phyloP scores from a whole-genome alignment of 1,140 invertebrate species.

The Drosophila nasuta region DNA sequence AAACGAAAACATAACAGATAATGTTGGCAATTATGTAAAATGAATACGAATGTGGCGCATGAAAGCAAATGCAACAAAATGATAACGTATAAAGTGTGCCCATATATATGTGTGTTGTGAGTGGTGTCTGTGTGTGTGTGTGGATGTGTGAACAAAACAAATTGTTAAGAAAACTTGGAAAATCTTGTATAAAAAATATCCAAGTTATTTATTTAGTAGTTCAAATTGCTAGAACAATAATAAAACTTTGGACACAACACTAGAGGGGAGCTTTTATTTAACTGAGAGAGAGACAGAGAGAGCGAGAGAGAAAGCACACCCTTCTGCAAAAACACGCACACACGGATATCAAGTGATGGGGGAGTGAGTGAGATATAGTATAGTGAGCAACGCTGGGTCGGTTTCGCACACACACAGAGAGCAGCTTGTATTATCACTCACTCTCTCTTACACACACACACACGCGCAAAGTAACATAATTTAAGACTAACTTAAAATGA shows the following conservation, averaged over 20 bases:
- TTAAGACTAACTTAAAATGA: slow-evolving; percentile 70
- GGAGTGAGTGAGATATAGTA: slow-evolving; percentile 12
- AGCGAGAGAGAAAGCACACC: slow-evolving; percentile 48
- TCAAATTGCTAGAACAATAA: slow-evolving; percentile 38
- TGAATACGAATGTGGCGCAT: slow-evolving; percentile 30
- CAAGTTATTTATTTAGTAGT: slow-evolving; percentile 36
- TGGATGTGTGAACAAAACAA: slow-evolving; percentile 43
- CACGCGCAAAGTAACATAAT: slow-evolving; percentile 48
- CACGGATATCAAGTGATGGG: slow-evolving; percentile 30
- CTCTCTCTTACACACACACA: slow-evolving; percentile 42
- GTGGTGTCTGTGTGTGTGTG: slow-evolving; percentile 19
- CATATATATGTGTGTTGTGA: slow-evolving; percentile 15
- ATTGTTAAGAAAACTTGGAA: slow-evolving; percentile 38
- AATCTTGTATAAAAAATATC: slow-evolving; percentile 28
- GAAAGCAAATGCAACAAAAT: slow-evolving; percentile 46
- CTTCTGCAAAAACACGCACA: slow-evolving; percentile 42
- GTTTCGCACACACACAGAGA: slow-evolving; percentile 13
- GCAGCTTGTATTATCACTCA: slow-evolving; percentile 27
- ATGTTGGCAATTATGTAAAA: slow-evolving; percentile 42
- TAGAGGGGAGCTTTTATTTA: slow-evolving; percentile 41
- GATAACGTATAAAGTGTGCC: slow-evolving; percentile 40
- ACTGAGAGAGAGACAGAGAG: slow-evolving; percentile 22
- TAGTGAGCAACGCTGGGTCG: slow-evolving; percentile 25
- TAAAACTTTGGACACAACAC: slow-evolving; percentile 34
- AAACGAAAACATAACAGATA: slow-evolving; percentile 63